phyloP scores from a whole-genome alignment of 2,113 vertebrate species.

The Pheucticus melanocephalus region DNA sequence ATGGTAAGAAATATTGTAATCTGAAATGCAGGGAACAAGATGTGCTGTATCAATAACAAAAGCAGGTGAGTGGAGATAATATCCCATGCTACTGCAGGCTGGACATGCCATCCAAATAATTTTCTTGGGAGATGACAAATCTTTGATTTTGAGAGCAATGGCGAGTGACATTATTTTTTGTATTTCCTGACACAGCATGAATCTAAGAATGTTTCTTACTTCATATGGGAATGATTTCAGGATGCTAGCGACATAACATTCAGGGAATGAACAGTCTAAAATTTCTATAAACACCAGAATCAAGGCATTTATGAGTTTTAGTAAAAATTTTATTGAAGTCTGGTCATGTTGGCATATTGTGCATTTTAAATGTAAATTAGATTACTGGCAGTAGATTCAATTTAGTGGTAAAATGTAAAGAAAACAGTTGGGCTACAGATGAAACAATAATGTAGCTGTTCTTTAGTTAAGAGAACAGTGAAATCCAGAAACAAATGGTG shows the following conservation, averaged over 20 bases:
- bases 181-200: slow-evolving; percentile 30
- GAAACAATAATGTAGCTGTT: slow-evolving; percentile 73
- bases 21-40: not conserved
- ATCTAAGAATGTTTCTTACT: slow-evolving; percentile 48
- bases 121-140: not conserved
- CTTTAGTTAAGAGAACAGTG: slow-evolving; percentile 61
- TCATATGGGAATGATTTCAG: slow-evolving; percentile 77
- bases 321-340: slow-evolving; percentile 75
- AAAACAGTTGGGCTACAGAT: slow-evolving; percentile 61
- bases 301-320: slow-evolving; percentile 74
- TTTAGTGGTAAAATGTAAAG: slow-evolving; percentile 75
- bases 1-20: not conserved
- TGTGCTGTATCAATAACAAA: not conserved
- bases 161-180: slow-evolving; percentile 10
- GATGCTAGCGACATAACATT: slow-evolving; percentile 41
- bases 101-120: fast-evolving
- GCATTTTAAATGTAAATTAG: slow-evolving; percentile 77
- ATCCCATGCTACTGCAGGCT: not conserved
- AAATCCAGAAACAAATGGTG: slow-evolving; percentile 47
- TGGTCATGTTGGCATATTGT: slow-evolving; percentile 73
- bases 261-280: slow-evolving; percentile 69
- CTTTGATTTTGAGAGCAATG: not conserved
- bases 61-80: slow-evolving; percentile 4
- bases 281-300: slow-evolving; percentile 78
- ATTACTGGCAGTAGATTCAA: slow-evolving; percentile 77